Evolutionary conservation across 2,888 invertebrate species (phyloP), one percentile per base, ranked within the genome.

Genomic region (Liodrosophila aerea): DNA sequence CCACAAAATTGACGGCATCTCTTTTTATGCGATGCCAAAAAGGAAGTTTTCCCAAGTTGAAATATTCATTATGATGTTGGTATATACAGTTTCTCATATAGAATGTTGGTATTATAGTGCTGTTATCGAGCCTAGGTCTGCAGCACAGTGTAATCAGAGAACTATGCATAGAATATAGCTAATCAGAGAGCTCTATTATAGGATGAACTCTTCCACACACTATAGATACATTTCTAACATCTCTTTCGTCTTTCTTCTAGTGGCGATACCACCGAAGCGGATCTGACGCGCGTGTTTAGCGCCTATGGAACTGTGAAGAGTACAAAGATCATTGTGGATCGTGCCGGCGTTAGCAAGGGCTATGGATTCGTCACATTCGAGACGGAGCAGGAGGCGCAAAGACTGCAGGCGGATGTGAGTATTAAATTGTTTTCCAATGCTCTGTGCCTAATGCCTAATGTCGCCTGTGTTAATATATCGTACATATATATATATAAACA

Each of bases 301-400:
- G 93, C 94, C 45, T 96, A 96, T 86, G 97, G 97, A 49, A 95
- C 95, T 49, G 96, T 96, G 31, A 97, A 95, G 76, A 95, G 96
- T 41, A 97, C 97, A 47, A 97, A 98, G 91, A 98, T 98, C 74
- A 98, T 98, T 72, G 95, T 95, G 81, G 98, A 98, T 89, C 92
- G 97, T 81, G 97, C 97, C 68, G 98, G 98, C 2, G 96, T 97
- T 13, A 97, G 98, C 67, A 98, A 98, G 91, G 90, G 90, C 37
- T 90, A 90, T 46, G 95, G 95, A 43, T 95, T 95, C 89, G 94
- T 95, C 33, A 95, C 95, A 43, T 96, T 96, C 89, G 96, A 96
- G 91, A 95, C 94, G 47, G 96, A 96, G 90, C 95, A 96, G 85
- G 96, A 96, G 90, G 96, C 96, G 12, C 93, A 93, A 86, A 91